Percentiles rank a stretch among this genome's conserved stretches.
These are phyloP conservation scores for Sinocyclocheilus maitianheensis DNA, from an alignment of 2,113 vertebrate species.

Conservation along the genomic window DNA sequence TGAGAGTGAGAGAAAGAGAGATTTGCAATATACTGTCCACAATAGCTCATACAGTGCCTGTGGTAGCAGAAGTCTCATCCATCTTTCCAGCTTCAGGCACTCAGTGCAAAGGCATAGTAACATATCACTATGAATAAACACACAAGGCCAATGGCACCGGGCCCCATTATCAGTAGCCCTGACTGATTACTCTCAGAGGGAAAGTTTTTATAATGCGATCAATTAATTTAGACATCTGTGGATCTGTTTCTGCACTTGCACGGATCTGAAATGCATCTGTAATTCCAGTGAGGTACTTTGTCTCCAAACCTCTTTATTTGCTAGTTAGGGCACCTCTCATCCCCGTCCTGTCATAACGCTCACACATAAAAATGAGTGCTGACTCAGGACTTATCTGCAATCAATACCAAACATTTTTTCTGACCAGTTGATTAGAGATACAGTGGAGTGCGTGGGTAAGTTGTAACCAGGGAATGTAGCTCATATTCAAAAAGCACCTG, in stretches of 20 bases:
- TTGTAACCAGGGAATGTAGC: conserved; percentile 52
- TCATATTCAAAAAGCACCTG: conserved; percentile 56
- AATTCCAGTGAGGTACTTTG: conserved; percentile 21
- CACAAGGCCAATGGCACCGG: conserved; percentile 53
- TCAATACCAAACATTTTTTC: conserved; percentile 42
- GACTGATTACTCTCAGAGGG: conserved; percentile 38
- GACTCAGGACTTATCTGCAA: conserved; percentile 45
- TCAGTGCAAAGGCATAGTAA: conserved; percentile 48
- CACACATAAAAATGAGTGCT: conserved; percentile 52
- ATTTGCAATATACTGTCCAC: conserved; percentile 77
- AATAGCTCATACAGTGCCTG: conserved; percentile 47
- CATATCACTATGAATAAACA: conserved; percentile 77
- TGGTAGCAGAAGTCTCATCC: conserved; percentile 43
- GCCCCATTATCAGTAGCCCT: conserved; percentile 39
- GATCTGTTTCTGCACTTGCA: conserved; percentile 24
- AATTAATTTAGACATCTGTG: conserved; percentile 31
- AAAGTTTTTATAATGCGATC: conserved; percentile 36
- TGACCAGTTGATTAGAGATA: conserved; percentile 36
- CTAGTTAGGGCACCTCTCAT: conserved; percentile 18
- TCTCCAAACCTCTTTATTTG: conserved; percentile 41
- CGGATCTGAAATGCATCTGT: conserved; percentile 19
- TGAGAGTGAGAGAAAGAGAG: conserved; percentile 80
- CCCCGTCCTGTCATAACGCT: conserved; percentile 48
- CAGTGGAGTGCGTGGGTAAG: conserved; percentile 33
- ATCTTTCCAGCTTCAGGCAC: conserved; percentile 52